phyloP scores from a whole-genome alignment of 2,113 vertebrate species.

The Pygoscelis antarcticus region DNA sequence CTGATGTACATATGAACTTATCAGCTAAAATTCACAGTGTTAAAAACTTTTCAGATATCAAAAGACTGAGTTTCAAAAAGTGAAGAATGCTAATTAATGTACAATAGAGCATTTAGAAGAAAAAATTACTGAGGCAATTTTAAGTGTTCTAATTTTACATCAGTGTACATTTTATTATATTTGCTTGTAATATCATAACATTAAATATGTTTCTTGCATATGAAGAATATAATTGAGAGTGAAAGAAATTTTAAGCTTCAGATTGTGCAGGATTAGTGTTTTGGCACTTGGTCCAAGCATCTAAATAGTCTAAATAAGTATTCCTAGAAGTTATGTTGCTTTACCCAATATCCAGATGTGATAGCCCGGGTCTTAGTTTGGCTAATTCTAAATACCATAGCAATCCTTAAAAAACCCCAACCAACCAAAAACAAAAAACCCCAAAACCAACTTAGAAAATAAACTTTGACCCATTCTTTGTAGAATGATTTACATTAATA shows the following conservation, averaged over 20 bases:
- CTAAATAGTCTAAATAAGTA: background rate
- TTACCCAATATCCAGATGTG: background rate
- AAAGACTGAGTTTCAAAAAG: background rate
- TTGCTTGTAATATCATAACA: background rate
- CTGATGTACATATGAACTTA: background rate
- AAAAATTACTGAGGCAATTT: background rate
- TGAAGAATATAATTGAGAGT: background rate
- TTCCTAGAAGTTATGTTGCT: background rate
- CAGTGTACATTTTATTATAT: background rate
- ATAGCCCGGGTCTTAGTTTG: background rate
- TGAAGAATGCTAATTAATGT: background rate
- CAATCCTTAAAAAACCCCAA: background rate
- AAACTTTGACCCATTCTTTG: background rate
- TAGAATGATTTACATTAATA: background rate
- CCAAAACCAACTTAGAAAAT: background rate
- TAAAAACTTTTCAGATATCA: background rate
- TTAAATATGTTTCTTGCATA: background rate
- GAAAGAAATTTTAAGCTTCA: background rate
- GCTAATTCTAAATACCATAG: background rate
- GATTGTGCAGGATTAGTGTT: background rate
- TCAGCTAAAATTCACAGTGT: background rate
- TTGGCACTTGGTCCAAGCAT: background rate
- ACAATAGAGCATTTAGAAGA: background rate
- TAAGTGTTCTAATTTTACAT: background rate
- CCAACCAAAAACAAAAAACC: background rate